phyloP scores from a whole-genome alignment of 2,113 vertebrate genomes.

The Spea bombifrons region DNA sequence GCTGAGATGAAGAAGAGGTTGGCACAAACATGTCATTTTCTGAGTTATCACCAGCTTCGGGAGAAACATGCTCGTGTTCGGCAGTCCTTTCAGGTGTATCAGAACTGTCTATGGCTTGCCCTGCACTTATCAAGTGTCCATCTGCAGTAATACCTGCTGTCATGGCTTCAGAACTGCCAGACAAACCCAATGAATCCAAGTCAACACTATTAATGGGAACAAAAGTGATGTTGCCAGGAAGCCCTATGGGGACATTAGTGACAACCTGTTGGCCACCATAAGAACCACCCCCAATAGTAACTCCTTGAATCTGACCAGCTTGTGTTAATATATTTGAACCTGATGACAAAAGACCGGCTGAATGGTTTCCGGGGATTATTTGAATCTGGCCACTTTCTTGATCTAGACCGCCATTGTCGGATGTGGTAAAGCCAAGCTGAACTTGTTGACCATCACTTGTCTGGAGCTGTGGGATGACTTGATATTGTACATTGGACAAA shows the following conservation, averaged over 20 bases:
- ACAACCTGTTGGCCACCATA: slow-evolving; percentile 97
- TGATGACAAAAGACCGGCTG: slow-evolving; percentile 78
- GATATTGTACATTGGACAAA: slow-evolving; percentile 98
- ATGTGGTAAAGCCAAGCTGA: slow-evolving; percentile 90
- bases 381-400: slow-evolving; percentile 96
- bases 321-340: slow-evolving; percentile 92
- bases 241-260: slow-evolving; percentile 92
- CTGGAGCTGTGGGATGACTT: slow-evolving; percentile 99
- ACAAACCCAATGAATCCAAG: slow-evolving; percentile 94
- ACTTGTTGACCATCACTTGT: slow-evolving; percentile 86
- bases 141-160: slow-evolving; percentile 94
- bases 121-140: slow-evolving; percentile 89
- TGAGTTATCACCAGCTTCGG: slow-evolving; percentile 82
- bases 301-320: slow-evolving; percentile 92
- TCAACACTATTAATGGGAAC: slow-evolving; percentile 97
- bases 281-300: slow-evolving; percentile 86
- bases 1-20: slow-evolving; percentile 87
- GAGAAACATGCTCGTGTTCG: slow-evolving; percentile 77
- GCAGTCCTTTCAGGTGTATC: slow-evolving; percentile 85
- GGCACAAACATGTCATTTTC: slow-evolving; percentile 95
- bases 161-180: slow-evolving; percentile 92
- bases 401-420: slow-evolving; percentile 86
- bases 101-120: slow-evolving; percentile 82
- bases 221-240: slow-evolving; percentile 98
- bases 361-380: slow-evolving; percentile 84